These are phyloP conservation scores for Amyelois transitella DNA, from an alignment of 1,140 invertebrate genomes.

Conservation along the genomic window DNA sequence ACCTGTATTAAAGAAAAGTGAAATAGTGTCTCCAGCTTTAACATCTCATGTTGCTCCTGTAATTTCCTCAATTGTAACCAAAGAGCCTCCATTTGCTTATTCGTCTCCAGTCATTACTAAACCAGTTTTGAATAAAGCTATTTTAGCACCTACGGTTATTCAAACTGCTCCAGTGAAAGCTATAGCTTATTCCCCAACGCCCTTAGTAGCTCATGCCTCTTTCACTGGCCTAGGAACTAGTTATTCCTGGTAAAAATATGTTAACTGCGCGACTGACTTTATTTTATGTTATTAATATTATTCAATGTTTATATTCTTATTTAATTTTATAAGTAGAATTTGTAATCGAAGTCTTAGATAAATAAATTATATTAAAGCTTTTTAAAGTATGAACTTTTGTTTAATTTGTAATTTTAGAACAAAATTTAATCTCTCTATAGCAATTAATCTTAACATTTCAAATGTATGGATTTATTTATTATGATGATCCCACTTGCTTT, in stretches of 20 bases:
- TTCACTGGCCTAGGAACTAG: conserved; percentile 29
- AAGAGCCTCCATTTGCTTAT: not conserved
- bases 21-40: not conserved
- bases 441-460: too few relatives aligned
- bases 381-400: too few relatives aligned
- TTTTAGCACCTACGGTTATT: conserved; percentile 6
- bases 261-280: conserved; percentile 33
- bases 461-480: too few relatives aligned
- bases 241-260: conserved; percentile 34
- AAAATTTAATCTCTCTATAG: too few relatives aligned
- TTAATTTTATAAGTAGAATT: not conserved
- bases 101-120: conserved; percentile 9
- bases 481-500: too few relatives aligned
- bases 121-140: not conserved
- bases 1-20: not conserved
- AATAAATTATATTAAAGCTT: too few relatives aligned
- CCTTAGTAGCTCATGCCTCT: conserved; percentile 31
- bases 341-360: too few relatives aligned
- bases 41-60: conserved; percentile 5
- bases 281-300: conserved; percentile 23
- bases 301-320: conserved; percentile 1
- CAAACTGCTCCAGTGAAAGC: conserved; percentile 11
- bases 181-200: conserved; percentile 29
- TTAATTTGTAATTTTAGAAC: too few relatives aligned
- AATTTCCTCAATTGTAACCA: not conserved